These are phyloP conservation scores for Augochlora pura DNA, from an alignment of 1,140 invertebrate genomes.

Conservation along the genomic window DNA sequence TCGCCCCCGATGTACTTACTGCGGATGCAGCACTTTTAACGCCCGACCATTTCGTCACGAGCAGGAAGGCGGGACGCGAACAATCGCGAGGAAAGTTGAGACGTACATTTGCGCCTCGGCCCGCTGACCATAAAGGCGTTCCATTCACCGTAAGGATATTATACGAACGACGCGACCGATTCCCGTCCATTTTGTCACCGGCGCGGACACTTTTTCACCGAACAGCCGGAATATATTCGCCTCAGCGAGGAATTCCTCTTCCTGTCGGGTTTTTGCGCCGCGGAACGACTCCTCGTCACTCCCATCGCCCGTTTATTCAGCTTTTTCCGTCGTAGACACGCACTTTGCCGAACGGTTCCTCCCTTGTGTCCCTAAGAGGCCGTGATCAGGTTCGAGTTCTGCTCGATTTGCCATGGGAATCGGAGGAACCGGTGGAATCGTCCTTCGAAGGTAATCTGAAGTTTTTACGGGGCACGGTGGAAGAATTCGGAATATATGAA, in stretches of 20 bases:
- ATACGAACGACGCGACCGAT: constrained; percentile 44
- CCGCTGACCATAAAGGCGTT: constrained; percentile 52
- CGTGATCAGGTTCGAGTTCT: neutral
- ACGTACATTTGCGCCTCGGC: constrained; percentile 52
- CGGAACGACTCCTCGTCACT: neutral
- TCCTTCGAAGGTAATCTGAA: neutral
- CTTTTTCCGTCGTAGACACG: neutral
- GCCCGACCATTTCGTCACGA: constrained; percentile 57
- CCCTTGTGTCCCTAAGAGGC: neutral
- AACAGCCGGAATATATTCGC: constrained; percentile 6
- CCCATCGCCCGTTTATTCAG: constrained; percentile 14
- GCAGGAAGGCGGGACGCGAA: constrained; percentile 46
- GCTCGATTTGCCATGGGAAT: neutral
- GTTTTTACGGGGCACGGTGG: too few relatives aligned
- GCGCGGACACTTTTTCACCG: constrained; percentile 36
- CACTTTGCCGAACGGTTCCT: neutral
- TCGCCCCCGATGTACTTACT: constrained; percentile 51
- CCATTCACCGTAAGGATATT: constrained; percentile 50
- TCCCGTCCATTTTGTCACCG: constrained; percentile 45
- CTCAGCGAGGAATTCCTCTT: constrained; percentile 8
- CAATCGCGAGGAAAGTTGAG: constrained; percentile 57
- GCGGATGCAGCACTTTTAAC: constrained; percentile 63
- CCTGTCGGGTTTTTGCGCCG: neutral
- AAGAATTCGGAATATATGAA: too few relatives aligned
- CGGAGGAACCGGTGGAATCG: neutral